phyloP scores from a whole-genome alignment of 2,113 vertebrate genomes.

The Chionomys nivalis region DNA sequence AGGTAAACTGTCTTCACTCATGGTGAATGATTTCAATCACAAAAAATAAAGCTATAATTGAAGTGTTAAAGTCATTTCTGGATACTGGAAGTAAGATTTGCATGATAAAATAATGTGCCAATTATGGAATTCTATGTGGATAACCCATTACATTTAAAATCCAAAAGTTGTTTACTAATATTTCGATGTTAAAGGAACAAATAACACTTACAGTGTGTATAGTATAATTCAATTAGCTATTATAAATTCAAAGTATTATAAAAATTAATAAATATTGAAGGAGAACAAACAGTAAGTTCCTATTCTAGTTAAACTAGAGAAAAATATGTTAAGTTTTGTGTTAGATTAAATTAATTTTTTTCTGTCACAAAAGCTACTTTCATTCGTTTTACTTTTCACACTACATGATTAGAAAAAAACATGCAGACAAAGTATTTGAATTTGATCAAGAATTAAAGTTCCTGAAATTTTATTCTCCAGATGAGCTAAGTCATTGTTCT shows the following conservation, averaged over 20 bases:
- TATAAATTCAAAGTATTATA: not conserved
- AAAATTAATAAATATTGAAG: not conserved
- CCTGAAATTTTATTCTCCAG: not conserved
- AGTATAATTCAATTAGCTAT: not conserved
- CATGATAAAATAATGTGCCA: not conserved
- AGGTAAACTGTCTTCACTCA: not conserved
- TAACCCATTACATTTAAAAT: not conserved
- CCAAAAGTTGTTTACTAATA: not conserved
- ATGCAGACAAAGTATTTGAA: not conserved
- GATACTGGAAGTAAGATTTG: not conserved
- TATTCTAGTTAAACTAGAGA: not conserved
- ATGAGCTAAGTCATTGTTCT: not conserved
- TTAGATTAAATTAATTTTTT: not conserved
- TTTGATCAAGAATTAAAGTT: not conserved
- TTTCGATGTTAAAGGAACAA: not conserved
- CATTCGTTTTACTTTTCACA: not conserved
- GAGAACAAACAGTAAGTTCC: not conserved
- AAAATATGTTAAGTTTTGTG: not conserved
- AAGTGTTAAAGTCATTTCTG: not conserved
- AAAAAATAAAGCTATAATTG: not conserved
- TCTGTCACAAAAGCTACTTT: not conserved
- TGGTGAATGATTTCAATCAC: slow-evolving; percentile 5
- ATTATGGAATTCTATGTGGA: not conserved
- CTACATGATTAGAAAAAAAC: not conserved
- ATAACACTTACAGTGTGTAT: not conserved